phyloP scores from a whole-genome alignment of 2,888 invertebrate genomes.

The Hemaris fuciformis region DNA sequence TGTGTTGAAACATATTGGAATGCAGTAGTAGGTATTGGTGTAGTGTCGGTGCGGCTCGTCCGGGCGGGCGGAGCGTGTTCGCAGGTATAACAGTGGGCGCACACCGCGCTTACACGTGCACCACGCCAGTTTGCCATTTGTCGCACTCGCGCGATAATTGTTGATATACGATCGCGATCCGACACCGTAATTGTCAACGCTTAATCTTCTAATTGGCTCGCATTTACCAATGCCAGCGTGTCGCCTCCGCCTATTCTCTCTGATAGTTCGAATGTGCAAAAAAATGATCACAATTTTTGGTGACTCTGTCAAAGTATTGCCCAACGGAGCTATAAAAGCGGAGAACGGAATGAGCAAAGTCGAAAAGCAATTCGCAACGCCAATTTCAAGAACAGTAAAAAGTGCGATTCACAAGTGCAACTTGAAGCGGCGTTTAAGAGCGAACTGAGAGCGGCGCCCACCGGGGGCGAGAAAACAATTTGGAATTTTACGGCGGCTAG shows the following conservation, averaged over 20 bases:
- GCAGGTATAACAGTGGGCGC: conserved; percentile 33
- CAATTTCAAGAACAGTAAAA: conserved; percentile 79
- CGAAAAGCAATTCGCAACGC: conserved; percentile 75
- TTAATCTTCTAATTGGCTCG: conserved; percentile 81
- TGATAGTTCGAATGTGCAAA: conserved; percentile 60
- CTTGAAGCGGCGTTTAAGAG: conserved; percentile 81
- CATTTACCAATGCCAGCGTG: conserved; percentile 79
- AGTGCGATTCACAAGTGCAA: conserved; percentile 81
- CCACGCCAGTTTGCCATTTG: conserved; percentile 67
- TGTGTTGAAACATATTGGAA: not conserved
- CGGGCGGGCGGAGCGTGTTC: conserved; percentile 15
- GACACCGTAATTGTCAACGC: conserved; percentile 79
- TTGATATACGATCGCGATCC: conserved; percentile 81
- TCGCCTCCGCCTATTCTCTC: conserved; percentile 52
- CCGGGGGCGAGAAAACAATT: conserved; percentile 81
- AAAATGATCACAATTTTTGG: conserved; percentile 46
- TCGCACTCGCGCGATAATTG: conserved; percentile 80
- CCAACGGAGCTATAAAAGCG: conserved; percentile 47
- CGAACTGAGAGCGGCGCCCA: conserved; percentile 78
- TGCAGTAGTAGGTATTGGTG: too few relatives aligned
- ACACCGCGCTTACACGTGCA: conserved; percentile 59
- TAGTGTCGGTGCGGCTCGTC: not conserved
- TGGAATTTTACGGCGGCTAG: conserved; percentile 75
- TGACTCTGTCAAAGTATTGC: conserved; percentile 37
- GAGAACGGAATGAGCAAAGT: conserved; percentile 49